Evolutionary conservation across 2,797 vertebrate genomes (phyloP).

Genomic region (Glossophaga mutica): DNA sequence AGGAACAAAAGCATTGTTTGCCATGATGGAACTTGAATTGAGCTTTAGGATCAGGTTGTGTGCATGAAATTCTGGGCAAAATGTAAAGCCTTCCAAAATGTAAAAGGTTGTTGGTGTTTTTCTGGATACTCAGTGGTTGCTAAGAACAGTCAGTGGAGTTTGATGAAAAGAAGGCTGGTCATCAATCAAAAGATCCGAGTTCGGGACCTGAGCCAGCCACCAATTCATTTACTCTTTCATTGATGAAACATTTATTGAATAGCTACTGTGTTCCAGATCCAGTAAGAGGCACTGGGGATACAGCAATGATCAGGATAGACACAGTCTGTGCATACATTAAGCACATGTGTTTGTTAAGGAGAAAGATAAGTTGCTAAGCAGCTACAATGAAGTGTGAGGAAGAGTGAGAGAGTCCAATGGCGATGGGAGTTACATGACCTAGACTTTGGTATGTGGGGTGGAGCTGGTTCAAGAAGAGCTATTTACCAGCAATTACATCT

Average conservation of each 20-base stretch:
- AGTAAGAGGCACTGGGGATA: neutral
- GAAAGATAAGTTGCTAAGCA: neutral
- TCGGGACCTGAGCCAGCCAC: neutral
- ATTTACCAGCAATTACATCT: neutral
- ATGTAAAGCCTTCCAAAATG: neutral
- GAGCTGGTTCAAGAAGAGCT: neutral
- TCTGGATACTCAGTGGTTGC: neutral
- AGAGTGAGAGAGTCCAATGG: neutral
- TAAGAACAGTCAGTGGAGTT: neutral
- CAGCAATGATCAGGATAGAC: neutral
- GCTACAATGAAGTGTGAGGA: neutral
- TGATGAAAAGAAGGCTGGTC: neutral
- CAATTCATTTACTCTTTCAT: neutral
- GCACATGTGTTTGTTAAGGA: neutral
- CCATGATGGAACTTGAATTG: neutral
- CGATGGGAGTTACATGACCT: too few species aligned
- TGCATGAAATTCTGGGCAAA: neutral
- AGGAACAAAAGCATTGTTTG: neutral
- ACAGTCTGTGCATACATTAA: neutral
- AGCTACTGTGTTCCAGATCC: neutral
- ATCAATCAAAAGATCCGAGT: neutral
- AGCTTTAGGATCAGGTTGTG: neutral
- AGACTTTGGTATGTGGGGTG: neutral
- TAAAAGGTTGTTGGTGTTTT: neutral
- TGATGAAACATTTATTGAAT: constrained; percentile 7